Conservation (phyloP, 2,113 vertebrate genomes). For the Diphyllodes magnificus region DNA sequence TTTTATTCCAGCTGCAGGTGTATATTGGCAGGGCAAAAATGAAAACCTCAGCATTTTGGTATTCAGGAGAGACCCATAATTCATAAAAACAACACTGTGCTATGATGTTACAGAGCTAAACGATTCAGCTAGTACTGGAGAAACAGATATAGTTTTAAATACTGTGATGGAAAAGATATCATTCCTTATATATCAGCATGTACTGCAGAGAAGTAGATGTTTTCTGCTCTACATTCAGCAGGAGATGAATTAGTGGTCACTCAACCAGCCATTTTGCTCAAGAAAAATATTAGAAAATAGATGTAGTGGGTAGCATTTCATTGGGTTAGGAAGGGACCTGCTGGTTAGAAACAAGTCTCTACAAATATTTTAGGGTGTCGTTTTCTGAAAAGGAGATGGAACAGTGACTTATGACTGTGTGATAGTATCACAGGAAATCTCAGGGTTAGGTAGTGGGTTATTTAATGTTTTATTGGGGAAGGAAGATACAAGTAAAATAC, state of each 20-base stretch:
- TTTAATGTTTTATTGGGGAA: background rate
- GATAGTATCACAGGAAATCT: background rate
- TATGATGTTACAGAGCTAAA: background rate
- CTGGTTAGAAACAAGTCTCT: background rate
- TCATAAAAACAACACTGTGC: background rate
- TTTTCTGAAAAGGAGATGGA: background rate
- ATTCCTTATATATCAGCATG: background rate
- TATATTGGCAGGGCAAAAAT: background rate
- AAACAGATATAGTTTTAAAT: background rate
- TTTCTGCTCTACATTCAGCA: background rate
- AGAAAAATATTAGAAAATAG: background rate
- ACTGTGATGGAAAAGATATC: background rate
- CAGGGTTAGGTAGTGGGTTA: background rate
- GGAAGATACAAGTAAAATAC: background rate
- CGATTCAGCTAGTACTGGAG: background rate
- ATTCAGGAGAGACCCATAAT: background rate
- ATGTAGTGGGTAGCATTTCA: background rate
- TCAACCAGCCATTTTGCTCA: background rate
- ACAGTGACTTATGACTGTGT: background rate
- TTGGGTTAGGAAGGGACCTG: background rate
- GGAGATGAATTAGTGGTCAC: background rate
- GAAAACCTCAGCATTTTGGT: background rate
- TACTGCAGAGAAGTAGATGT: background rate
- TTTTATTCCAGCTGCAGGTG: background rate
- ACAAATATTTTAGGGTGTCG: background rate